Base-by-base conservation (phyloP, 2,888 invertebrate species). In the Macropis europaea region DNA sequence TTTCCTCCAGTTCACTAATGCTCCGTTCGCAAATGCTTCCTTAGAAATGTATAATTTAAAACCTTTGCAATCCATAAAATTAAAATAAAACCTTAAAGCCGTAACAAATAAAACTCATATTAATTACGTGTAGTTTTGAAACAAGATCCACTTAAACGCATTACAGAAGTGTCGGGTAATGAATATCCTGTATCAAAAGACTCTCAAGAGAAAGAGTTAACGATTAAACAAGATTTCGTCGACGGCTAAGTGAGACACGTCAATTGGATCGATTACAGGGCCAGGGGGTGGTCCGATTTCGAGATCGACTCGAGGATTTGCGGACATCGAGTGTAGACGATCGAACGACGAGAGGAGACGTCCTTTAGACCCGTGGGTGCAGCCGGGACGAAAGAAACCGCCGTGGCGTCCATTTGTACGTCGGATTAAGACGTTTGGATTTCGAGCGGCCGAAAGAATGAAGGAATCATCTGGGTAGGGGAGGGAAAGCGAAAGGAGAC, bases 351-450 rank as follows among this genome's bases (percentile, higher is more conserved):
- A 24, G 36, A 24, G 24, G 24, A 9, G 22, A 38, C 22, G 34
- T 11, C 15, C 43, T 52, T 34, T 50, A 53, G 45, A 59, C 64
- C 38, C 70, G 74, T 73, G 81, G 68, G 69, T 73, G 77, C 61
- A 50, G 52, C 47, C 30, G 30, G 50, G 76, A 62, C 43, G 60
- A 68, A 69, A 56, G 66, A 32, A 47, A 73, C 67, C 56, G 66
- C 60, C 67, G 43, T 54, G 56, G 53, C 59, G 68, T 70, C 73
- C 63, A 76, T 78, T 77, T 74, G 70, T 67, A 54, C 74, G 77
- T 79, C 82, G 73, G 85, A 85, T 85, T 85, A 85, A 85, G 74
- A 84, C 68, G 80, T 81, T 81, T 66, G 76, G 28, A 62, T 60
- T 62, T 52, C 53, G 66, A 52, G 62, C 28, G 54, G 30, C 32